Percentiles rank a stretch among this genome's conserved stretches.
phyloP scores from a whole-genome alignment of 2,888 invertebrate species.

The Epinotia brunnichana region DNA sequence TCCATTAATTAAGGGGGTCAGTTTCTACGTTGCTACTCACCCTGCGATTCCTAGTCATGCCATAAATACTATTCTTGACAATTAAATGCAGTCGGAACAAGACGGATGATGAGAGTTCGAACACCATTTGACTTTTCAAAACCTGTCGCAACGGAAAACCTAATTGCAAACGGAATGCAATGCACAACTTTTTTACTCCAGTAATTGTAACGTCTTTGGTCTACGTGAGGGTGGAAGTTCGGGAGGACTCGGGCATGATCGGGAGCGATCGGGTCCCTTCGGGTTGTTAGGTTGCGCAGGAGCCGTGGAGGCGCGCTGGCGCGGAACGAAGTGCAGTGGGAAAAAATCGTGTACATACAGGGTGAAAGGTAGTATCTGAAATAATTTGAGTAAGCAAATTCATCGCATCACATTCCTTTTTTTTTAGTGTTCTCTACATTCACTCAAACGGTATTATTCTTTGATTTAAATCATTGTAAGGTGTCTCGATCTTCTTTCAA shows the following conservation, averaged over 20 bases:
- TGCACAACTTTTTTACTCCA: slow-evolving; percentile 19
- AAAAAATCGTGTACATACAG: slow-evolving; percentile 7
- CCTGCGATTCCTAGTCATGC: too few species aligned
- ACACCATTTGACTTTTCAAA: slow-evolving; percentile 22
- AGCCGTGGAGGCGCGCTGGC: slow-evolving; percentile 66
- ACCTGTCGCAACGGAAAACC: slow-evolving; percentile 36
- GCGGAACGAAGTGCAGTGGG: slow-evolving; percentile 58
- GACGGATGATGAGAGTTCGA: not conserved
- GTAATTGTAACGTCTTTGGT: slow-evolving; percentile 31
- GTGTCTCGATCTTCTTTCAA: too few species aligned
- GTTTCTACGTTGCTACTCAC: too few species aligned
- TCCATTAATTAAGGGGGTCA: too few species aligned
- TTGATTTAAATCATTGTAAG: too few species aligned
- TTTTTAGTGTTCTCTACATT: too few species aligned
- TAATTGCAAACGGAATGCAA: slow-evolving; percentile 35
- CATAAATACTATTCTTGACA: too few species aligned
- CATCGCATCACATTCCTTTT: too few species aligned
- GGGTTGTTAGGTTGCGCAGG: slow-evolving; percentile 68
- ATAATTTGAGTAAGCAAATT: too few species aligned
- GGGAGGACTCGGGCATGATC: not conserved
- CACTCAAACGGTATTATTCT: too few species aligned
- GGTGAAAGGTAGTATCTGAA: too few species aligned
- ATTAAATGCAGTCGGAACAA: not conserved
- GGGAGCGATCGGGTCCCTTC: slow-evolving; percentile 47
- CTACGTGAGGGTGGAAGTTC: slow-evolving; percentile 10